Conservation (phyloP, 2,113 vertebrate species). For the Strigops habroptila region DNA sequence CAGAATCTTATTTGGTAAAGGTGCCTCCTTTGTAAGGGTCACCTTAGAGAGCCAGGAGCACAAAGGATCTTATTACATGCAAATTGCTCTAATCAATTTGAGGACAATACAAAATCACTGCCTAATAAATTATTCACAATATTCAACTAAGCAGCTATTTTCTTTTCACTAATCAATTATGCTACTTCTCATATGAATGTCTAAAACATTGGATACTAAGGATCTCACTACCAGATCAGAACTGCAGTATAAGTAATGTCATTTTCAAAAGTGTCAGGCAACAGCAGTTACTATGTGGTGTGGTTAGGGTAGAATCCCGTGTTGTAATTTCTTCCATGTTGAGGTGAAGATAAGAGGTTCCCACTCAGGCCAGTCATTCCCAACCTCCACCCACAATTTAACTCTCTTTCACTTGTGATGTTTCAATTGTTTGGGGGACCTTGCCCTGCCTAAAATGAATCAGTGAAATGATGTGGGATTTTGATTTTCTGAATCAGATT, state of each 20-base stretch:
- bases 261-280: not conserved
- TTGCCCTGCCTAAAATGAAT: not conserved
- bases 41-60: not conserved
- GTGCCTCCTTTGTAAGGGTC: not conserved
- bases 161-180: not conserved
- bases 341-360: not conserved
- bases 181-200: not conserved
- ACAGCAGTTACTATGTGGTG: not conserved
- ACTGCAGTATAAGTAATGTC: not conserved
- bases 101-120: not conserved
- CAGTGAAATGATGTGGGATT: not conserved
- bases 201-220: not conserved
- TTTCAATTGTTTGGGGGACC: not conserved
- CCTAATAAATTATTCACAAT: not conserved
- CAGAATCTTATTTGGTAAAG: not conserved
- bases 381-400: not conserved
- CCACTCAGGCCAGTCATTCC: not conserved
- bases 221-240: not conserved
- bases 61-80: not conserved
- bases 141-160: not conserved
- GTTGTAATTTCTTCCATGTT: not conserved
- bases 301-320: not conserved
- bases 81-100: not conserved
- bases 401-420: not conserved
- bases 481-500: not conserved